These are phyloP conservation scores for Craseonycteris thonglongyai DNA, from an alignment of 2,113 vertebrate species.

Conservation along the genomic window DNA sequence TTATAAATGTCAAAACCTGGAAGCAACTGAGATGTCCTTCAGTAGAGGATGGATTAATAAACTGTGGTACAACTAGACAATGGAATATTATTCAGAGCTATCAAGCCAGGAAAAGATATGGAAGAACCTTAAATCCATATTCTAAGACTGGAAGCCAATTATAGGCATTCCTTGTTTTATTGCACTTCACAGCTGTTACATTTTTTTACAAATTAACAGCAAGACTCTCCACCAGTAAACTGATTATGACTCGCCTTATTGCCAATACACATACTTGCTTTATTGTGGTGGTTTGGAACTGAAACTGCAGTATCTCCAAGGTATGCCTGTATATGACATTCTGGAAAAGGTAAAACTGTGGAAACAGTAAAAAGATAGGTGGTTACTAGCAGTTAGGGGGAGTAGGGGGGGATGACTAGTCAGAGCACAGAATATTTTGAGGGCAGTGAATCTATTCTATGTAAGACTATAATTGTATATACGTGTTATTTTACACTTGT, in stretches of 20 bases:
- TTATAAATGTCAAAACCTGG: neutral
- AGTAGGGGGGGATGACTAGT: neutral
- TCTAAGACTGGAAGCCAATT: neutral
- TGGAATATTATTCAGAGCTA: neutral
- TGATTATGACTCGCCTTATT: neutral
- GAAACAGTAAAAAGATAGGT: neutral
- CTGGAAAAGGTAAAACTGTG: neutral
- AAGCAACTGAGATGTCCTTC: neutral
- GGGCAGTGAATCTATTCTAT: neutral
- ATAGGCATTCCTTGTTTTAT: neutral
- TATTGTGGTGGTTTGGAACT: neutral
- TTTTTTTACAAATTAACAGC: neutral
- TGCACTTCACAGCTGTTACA: neutral
- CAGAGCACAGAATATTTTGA: neutral
- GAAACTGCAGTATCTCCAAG: neutral
- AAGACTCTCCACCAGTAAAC: neutral
- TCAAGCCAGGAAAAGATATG: neutral
- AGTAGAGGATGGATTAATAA: neutral
- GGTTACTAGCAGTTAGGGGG: neutral
- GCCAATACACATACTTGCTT: neutral
- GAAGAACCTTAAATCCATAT: neutral
- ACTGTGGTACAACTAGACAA: neutral
- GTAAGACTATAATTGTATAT: neutral
- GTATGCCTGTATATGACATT: neutral
- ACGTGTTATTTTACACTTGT: neutral